phyloP scores from a whole-genome alignment of 2,113 vertebrate genomes.

The Esox niger region DNA sequence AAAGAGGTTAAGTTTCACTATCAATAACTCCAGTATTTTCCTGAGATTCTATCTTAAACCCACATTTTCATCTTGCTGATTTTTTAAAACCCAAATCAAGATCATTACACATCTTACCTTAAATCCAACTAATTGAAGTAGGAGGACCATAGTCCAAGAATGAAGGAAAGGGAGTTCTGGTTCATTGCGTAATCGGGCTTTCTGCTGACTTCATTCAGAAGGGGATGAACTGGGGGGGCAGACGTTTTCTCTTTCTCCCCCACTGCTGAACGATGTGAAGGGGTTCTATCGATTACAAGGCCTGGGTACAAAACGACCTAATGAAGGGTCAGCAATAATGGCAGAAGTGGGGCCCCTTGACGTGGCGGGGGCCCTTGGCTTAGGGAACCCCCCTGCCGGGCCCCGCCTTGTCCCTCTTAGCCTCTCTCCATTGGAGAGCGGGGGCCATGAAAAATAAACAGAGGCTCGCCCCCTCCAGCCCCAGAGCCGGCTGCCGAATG shows the following conservation, averaged over 20 bases:
- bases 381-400: slow-evolving; percentile 64
- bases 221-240: neutral
- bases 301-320: slow-evolving; percentile 81
- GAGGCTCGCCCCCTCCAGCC: slow-evolving; percentile 43
- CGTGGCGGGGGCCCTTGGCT: neutral
- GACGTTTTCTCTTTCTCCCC: slow-evolving; percentile 66
- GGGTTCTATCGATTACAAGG: slow-evolving; percentile 88
- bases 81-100: slow-evolving; percentile 19
- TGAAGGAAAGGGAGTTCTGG: slow-evolving; percentile 20
- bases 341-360: slow-evolving; percentile 67
- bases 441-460: slow-evolving; percentile 87
- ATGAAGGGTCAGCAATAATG: slow-evolving; percentile 91
- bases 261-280: slow-evolving; percentile 64
- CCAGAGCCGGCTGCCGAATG: slow-evolving; percentile 68
- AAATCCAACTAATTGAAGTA: slow-evolving; percentile 40
- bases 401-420: slow-evolving; percentile 79
- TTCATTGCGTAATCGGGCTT: slow-evolving; percentile 57
- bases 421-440: slow-evolving; percentile 67
- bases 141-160: slow-evolving; percentile 23
- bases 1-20: slow-evolving; percentile 26
- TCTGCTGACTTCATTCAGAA: slow-evolving; percentile 56
- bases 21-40: slow-evolving; percentile 35
- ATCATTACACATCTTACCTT: slow-evolving; percentile 29
- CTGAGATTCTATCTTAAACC: slow-evolving; percentile 45
- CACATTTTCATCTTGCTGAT: slow-evolving; percentile 14